Evolutionary conservation across 2,113 vertebrate species (phyloP), one percentile per base, ranked within the genome.

Genomic region (Cricetomys ansorgei): DNA sequence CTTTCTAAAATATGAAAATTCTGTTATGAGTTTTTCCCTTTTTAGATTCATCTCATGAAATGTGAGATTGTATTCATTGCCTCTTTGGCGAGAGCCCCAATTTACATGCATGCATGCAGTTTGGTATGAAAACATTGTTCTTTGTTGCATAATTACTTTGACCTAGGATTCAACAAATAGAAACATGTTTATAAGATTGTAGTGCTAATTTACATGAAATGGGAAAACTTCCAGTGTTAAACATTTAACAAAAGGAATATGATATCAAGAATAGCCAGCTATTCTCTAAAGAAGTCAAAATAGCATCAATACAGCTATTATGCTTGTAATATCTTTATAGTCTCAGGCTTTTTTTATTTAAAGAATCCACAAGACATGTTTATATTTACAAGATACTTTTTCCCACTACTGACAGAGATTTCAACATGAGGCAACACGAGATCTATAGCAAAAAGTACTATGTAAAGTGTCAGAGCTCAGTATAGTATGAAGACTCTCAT

Each of bases 61-160:
- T 77, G 88, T 89, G 92, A 97, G 89, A 96, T 64, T 97, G 65
- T 96, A 96, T 96, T 97, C 95, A 97, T 97, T 97, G 96, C 97
- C 19, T 96, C 96, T 69, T 97, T 95, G 88, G 77, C 27, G 0
- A 76, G 48, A 96, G 91, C 81, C 88, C 73, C 91, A 77, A 97
- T 96, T 97, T 96, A 89, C 94, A 98, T 96, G 97, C 96, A 95
- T 87, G 72, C 91, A 90, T 79, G 80, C 96, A 97, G 96, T 94
- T 95, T 97, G 62, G 92, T 97, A 97, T 94, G 95, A 97, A 97
- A 97, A 96, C 97, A 97, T 96, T 97, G 93, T 97, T 98, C 97
- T 97, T 97, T 97, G 95, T 97, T 97, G 96, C 97, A 97, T 97
- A 97, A 98, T 98, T 97, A 97, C 96, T 98, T 97, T 97, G 96